phyloP scores from a whole-genome alignment of 2,113 vertebrate species.

The Penelope pileata region DNA sequence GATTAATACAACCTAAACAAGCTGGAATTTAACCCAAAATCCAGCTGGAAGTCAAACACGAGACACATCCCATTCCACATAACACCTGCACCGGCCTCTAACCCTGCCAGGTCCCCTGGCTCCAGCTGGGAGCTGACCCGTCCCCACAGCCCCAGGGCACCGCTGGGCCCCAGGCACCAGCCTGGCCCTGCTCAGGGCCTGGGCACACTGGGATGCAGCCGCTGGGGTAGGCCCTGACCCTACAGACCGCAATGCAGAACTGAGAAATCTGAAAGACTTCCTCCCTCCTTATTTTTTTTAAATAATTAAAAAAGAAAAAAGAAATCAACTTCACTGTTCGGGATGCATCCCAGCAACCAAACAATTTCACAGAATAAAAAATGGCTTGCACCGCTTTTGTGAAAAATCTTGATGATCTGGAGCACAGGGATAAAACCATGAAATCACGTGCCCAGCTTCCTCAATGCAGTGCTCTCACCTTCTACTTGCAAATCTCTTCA shows the following conservation, averaged over 20 bases:
- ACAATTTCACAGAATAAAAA: background rate
- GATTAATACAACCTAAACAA: background rate
- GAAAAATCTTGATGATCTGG: background rate
- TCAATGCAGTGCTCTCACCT: background rate
- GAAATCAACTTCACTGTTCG: too few relatives aligned
- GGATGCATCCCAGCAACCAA: too few relatives aligned
- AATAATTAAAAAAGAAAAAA: too few relatives aligned
- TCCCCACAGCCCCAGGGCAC: background rate
- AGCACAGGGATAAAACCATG: background rate
- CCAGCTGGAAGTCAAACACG: background rate
- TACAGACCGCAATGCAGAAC: background rate
- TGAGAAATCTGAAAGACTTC: fast-evolving
- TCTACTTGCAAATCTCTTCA: background rate
- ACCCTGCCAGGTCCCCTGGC: background rate
- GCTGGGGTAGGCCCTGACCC: background rate
- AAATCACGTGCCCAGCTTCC: background rate
- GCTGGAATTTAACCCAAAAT: background rate
- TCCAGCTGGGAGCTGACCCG: background rate
- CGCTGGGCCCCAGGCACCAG: background rate
- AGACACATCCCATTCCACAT: fast-evolving
- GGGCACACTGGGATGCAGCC: background rate
- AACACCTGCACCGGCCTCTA: background rate
- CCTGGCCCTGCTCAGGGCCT: background rate
- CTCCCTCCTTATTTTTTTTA: fast-evolving
- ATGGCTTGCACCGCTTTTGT: background rate